Conservation (phyloP, 2,888 invertebrate species). For the Salpingus planirostris region DNA sequence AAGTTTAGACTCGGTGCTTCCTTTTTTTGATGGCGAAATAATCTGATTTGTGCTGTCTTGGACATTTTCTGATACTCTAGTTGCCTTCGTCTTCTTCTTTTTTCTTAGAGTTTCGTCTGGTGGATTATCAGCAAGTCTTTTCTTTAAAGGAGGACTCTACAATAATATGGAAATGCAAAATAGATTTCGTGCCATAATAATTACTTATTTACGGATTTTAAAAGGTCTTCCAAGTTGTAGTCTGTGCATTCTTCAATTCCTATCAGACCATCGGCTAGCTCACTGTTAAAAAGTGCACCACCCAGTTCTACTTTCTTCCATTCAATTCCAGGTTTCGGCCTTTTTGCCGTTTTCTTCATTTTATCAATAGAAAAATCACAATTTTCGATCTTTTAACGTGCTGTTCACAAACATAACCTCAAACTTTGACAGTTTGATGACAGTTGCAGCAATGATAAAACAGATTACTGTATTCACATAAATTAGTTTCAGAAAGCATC, state of each 20-base stretch:
- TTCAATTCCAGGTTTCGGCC: neutral
- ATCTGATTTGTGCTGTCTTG: constrained; percentile 8
- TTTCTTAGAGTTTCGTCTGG: constrained; percentile 17
- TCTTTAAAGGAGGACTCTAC: constrained; percentile 17
- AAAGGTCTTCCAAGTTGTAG: constrained; percentile 51
- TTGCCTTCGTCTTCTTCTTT: constrained; percentile 12
- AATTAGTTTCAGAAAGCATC: no score
- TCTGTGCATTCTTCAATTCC: constrained; percentile 71
- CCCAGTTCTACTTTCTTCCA: constrained; percentile 62
- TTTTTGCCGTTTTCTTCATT: neutral
- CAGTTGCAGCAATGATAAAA: no score
- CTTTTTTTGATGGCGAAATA: neutral
- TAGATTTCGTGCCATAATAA: neutral
- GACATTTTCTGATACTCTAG: constrained; percentile 3
- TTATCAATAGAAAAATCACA: neutral
- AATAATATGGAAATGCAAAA: neutral
- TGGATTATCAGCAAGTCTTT: no score
- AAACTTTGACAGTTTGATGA: no score
- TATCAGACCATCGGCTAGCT: constrained; percentile 55
- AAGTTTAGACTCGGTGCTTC: neutral
- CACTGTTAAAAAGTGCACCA: constrained; percentile 43
- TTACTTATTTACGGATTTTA: constrained; percentile 9
- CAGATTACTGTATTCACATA: no score
- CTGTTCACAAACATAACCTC: no score
- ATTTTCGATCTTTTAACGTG: neutral